Evolutionary conservation across 2,113 vertebrate genomes (phyloP).

Genomic region (Calyptommatus sinebrachiatus): DNA sequence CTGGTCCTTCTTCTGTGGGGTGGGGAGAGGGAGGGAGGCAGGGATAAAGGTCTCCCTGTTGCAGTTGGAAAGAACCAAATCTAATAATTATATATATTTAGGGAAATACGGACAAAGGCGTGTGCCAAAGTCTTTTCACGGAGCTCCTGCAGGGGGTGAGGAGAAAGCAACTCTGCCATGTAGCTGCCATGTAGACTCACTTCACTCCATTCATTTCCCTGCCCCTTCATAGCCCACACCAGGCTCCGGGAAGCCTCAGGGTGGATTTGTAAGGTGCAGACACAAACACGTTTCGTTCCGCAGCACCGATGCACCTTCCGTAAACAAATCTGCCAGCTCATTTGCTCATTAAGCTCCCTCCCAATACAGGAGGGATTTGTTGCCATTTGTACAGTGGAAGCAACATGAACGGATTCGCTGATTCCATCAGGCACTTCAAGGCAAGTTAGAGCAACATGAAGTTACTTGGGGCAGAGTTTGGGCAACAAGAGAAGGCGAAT

Average conservation of each 20-base stretch:
- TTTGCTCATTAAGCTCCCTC: conserved; percentile 56
- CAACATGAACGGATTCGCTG: conserved; percentile 64
- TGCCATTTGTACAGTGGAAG: conserved; percentile 58
- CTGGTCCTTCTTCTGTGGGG: neutral
- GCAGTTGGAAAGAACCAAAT: neutral
- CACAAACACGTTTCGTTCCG: conserved; percentile 54
- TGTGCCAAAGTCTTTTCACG: neutral
- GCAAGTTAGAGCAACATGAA: neutral
- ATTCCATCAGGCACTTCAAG: conserved; percentile 43
- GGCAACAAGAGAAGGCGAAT: neutral
- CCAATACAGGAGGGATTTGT: conserved; percentile 53
- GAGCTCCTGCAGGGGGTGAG: neutral
- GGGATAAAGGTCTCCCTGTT: too few relatives aligned
- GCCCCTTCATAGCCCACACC: neutral
- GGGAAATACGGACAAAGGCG: neutral
- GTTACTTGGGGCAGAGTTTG: neutral
- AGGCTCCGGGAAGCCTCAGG: neutral
- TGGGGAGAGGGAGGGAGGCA: neutral
- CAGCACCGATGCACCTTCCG: conserved; percentile 60
- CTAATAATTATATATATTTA: neutral
- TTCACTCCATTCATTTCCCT: too few relatives aligned
- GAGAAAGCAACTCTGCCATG: neutral
- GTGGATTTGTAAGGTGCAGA: conserved; percentile 51
- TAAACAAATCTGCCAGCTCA: conserved; percentile 67
- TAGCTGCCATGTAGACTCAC: conserved; percentile 35